Evolutionary conservation across 2,113 vertebrate genomes (phyloP).

Genomic region (Alligator mississippiensis): DNA sequence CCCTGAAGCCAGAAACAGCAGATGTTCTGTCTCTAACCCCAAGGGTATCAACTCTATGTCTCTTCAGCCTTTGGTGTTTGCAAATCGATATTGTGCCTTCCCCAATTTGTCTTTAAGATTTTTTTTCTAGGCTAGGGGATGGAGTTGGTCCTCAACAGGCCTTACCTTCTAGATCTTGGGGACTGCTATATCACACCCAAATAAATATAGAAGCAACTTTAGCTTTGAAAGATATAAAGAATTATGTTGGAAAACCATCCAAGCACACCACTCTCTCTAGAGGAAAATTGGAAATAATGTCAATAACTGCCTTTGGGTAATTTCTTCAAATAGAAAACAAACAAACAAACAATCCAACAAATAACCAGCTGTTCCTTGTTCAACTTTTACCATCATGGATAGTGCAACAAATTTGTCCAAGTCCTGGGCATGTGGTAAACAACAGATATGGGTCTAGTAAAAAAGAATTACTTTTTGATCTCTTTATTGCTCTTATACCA

Average conservation of each 20-base stretch:
- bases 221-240: neutral
- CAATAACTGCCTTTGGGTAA: neutral
- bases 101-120: neutral
- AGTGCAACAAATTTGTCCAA: neutral
- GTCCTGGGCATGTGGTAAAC: neutral
- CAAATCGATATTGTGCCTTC: neutral
- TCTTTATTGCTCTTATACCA: neutral
- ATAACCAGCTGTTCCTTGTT: neutral
- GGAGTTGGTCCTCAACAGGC: neutral
- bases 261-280: neutral
- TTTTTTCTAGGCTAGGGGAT: neutral
- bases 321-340: neutral
- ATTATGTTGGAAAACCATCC: slow-evolving; percentile 1
- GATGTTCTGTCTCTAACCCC: neutral
- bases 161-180: neutral
- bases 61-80: neutral
- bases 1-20: neutral
- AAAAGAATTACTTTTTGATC: neutral
- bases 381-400: neutral
- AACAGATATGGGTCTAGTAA: neutral
- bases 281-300: neutral
- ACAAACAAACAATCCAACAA: neutral
- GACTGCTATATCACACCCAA: neutral
- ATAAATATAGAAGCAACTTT: neutral
- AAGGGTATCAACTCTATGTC: neutral